Evolutionary conservation across 1,140 invertebrate species (phyloP).

Genomic region (Aradophagus sp.): DNA sequence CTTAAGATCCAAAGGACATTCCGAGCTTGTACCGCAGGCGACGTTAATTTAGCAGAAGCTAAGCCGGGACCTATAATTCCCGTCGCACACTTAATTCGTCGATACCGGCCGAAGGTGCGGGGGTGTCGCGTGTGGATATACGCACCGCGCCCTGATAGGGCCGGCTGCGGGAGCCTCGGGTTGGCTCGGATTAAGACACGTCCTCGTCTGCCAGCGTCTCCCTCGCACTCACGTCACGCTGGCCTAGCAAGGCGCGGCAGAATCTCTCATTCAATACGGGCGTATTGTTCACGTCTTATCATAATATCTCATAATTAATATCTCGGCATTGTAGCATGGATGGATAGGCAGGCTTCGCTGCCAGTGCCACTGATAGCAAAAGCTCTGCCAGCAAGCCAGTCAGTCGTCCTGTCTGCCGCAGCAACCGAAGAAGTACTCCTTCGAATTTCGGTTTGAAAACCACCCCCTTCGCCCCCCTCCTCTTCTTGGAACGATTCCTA

Average conservation of each 20-base stretch:
- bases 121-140: constrained; percentile 32
- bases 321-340: constrained; percentile 75
- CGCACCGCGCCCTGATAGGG: constrained; percentile 49
- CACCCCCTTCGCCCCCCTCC: constrained; percentile 31
- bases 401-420: constrained; percentile 62
- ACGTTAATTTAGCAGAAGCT: constrained; percentile 57
- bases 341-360: constrained; percentile 73
- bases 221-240: constrained; percentile 40
- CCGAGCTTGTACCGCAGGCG: constrained; percentile 43
- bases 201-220: constrained; percentile 48
- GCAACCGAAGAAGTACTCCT: constrained; percentile 61
- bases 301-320: constrained; percentile 77
- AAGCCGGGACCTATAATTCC: constrained; percentile 52
- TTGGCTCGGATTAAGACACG: constrained; percentile 53
- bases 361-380: constrained; percentile 74
- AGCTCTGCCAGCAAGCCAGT: constrained; percentile 65
- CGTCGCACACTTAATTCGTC: constrained; percentile 49
- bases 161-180: constrained; percentile 23
- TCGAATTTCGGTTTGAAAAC: constrained; percentile 59
- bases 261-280: constrained; percentile 75
- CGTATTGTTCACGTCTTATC: constrained; percentile 75
- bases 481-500: constrained; percentile 28
- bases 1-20: constrained; percentile 46
- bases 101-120: constrained; percentile 43
- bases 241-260: constrained; percentile 55